Percentiles rank a stretch among this genome's conserved stretches.
Conservation (phyloP, 2,797 vertebrate species). For the Clangula hyemalis region DNA sequence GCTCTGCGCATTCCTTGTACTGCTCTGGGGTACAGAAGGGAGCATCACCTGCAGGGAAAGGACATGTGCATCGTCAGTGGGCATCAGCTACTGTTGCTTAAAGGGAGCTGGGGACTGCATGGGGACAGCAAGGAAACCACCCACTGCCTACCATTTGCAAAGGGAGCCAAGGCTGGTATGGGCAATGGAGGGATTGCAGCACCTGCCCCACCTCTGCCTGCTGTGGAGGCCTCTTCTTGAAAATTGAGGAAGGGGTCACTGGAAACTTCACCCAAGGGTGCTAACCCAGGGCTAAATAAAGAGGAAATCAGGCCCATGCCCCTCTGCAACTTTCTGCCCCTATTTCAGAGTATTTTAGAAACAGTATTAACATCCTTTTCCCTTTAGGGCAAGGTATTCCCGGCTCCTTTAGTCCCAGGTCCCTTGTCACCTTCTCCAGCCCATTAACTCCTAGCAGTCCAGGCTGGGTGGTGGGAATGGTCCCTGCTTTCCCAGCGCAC, state of each 20-base stretch:
- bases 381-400: neutral
- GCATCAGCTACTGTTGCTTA: neutral
- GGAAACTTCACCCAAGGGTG: neutral
- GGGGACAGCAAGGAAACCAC: neutral
- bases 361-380: neutral
- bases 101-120: rapidly evolving
- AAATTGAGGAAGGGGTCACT: neutral
- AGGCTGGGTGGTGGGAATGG: neutral
- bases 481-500: neutral
- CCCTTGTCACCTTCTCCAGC: neutral
- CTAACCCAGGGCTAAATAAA: neutral
- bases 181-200: neutral
- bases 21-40: conserved; percentile 98
- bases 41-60: conserved; percentile 88
- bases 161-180: neutral
- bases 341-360: neutral
- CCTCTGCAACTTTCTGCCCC: neutral
- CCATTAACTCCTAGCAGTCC: neutral
- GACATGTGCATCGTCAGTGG: neutral
- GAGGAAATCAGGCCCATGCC: neutral
- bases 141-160: neutral
- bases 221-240: rapidly evolving
- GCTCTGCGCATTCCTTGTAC: conserved; percentile 98
- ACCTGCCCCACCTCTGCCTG: neutral
- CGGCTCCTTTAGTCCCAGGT: neutral